A percentile compares a stretch with the other conserved stretches of the same genome.
These are phyloP conservation scores for Dendroctonus valens DNA, from an alignment of 1,140 invertebrate genomes.

Conservation along the genomic window DNA sequence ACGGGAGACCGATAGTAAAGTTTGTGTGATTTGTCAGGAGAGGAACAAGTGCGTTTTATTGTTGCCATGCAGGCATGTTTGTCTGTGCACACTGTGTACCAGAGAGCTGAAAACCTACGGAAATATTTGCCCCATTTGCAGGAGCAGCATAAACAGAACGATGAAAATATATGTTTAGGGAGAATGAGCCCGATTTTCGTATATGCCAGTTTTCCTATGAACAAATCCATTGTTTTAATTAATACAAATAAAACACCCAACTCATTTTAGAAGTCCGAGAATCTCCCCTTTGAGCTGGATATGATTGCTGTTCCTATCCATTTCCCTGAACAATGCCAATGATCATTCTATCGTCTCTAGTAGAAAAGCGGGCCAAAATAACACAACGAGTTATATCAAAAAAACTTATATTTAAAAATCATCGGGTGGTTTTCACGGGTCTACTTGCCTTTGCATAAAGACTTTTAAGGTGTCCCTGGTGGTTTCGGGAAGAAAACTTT, in stretches of 20 bases:
- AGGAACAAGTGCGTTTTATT: conserved; percentile 36
- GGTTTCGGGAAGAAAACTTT: conserved; percentile 55
- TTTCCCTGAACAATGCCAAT: conserved; percentile 27
- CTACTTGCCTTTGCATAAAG: conserved; percentile 56
- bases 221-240: too few species aligned
- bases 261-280: conserved; percentile 14
- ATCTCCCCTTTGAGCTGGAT: conserved; percentile 30
- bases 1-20: conserved; percentile 16
- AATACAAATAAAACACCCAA: too few species aligned
- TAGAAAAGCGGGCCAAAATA: neutral
- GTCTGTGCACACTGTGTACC: conserved; percentile 37
- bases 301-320: conserved; percentile 15
- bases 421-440: neutral
- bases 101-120: conserved; percentile 32
- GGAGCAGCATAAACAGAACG: conserved; percentile 34
- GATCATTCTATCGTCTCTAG: conserved; percentile 9
- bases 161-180: conserved; percentile 36
- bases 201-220: too few species aligned
- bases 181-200: neutral
- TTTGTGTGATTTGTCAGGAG: conserved; percentile 40
- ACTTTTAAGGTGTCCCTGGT: conserved; percentile 57
- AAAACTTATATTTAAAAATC: too few species aligned
- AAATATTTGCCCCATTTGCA: conserved; percentile 39
- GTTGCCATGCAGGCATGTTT: conserved; percentile 39
- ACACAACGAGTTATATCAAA: neutral